Evolutionary conservation across 2,888 invertebrate species (phyloP), one percentile per base, ranked within the genome.

Genomic region (Anagyrus pseudococci): DNA sequence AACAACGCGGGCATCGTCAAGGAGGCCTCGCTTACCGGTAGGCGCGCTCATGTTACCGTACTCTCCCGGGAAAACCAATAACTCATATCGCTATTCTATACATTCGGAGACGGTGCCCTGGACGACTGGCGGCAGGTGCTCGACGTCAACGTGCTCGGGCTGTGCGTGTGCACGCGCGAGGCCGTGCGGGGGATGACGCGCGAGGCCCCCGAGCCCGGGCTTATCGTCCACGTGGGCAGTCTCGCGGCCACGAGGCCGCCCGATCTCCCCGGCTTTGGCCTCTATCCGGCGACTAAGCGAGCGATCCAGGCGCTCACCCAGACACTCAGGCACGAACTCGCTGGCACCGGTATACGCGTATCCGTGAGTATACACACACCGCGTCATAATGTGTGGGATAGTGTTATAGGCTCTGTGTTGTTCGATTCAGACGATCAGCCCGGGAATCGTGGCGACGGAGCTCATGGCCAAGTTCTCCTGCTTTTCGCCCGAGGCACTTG

Each of bases 181-280:
- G 73, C 74, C 13, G 41, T 75, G 1, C 76, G 74, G 2, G 63
- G 71, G 4, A 88, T 88, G 87, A 29, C 10, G 29, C 80, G 82
- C 13, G 81, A 82, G 43, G 75, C 78, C 23, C 78, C 80, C 1
- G 78, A 79, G 2, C 85, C 85, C 58, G 86, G 86, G 0, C 85
- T 87, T 60, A 84, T 89, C 53, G 83, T 89, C 49, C 81, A 87
- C 52, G 81, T 88, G 60, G 86, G 85, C 76, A 88, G 84, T 67
- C 74, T 83, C 53, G 78, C 84, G 25, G 84, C 82, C 33, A 83
- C 84, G 71, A 78, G 82, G 57, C 80, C 84, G 62, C 83, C 84
- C 53, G 79, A 82, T 43, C 77, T 84, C 62, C 83, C 84, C 2
- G 13, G 55, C 1, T 79, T 81, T 69, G 82, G 81, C 70, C 79